Evolutionary conservation across 2,113 vertebrate species (phyloP).

Genomic region (Myotis davidii): DNA sequence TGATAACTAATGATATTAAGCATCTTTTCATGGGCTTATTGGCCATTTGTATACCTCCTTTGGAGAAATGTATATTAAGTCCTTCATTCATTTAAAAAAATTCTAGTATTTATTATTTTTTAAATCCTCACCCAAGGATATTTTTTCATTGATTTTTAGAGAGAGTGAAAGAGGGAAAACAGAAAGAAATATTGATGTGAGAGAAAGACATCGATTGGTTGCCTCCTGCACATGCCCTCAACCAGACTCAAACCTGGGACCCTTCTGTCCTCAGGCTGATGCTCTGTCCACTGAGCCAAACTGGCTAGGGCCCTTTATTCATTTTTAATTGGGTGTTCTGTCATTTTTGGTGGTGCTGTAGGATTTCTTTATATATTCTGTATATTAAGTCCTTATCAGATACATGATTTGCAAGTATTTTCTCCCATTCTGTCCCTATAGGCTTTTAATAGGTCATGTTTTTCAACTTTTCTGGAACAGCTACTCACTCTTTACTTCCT

Average conservation of each 20-base stretch:
- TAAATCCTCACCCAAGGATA: too few species aligned
- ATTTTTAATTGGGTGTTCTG: not conserved
- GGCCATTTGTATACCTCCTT: not conserved
- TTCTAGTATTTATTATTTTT: too few species aligned
- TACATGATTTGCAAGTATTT: not conserved
- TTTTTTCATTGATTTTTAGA: too few species aligned
- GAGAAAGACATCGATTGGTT: too few species aligned
- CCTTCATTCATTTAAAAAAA: not conserved
- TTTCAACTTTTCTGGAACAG: not conserved
- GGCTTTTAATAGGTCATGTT: not conserved
- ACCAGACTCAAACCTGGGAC: too few species aligned
- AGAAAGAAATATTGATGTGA: too few species aligned
- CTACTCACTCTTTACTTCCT: not conserved
- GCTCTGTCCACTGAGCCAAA: too few species aligned
- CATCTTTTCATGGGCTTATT: not conserved
- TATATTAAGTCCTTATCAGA: not conserved
- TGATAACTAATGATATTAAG: not conserved
- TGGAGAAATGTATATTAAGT: slow-evolving; percentile 21
- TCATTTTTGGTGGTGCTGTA: not conserved
- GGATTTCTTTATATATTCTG: not conserved
- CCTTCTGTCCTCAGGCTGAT: too few species aligned
- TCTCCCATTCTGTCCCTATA: not conserved
- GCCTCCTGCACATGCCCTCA: too few species aligned
- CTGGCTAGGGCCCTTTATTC: not conserved
- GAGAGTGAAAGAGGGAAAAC: too few species aligned